Conservation (phyloP, 37 sponge, comb jelly and placozoan genomes). For the Chondrilla cf. caribensis region DNA sequence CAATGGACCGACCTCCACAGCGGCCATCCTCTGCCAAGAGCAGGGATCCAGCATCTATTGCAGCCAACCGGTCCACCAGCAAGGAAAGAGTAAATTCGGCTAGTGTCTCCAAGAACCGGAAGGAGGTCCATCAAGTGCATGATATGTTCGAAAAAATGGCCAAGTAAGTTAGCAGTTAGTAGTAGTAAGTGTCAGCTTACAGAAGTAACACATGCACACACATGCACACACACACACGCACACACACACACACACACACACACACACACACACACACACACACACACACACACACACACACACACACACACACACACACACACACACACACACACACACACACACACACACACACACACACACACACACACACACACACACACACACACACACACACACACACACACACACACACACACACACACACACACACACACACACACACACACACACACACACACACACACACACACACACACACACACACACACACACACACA, state of each 20-base stretch:
- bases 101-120: neutral
- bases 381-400: conserved; percentile 3
- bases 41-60: neutral
- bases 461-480: conserved; percentile 10
- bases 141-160: conserved; percentile 5
- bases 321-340: conserved; percentile 21
- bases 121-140: neutral
- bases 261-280: conserved; percentile 21
- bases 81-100: neutral
- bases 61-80: neutral
- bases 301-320: conserved; percentile 12
- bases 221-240: too few relatives aligned
- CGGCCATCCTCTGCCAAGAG: conserved; percentile 32
- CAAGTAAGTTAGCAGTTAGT: neutral
- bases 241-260: neutral
- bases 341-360: conserved; percentile 16
- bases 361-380: conserved; percentile 21
- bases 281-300: conserved; percentile 18
- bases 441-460: conserved; percentile 3
- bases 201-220: neutral
- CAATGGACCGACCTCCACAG: conserved; percentile 34
- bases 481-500: neutral
- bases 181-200: neutral
- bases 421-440: neutral
- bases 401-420: too few relatives aligned